Evolutionary conservation across 2,797 vertebrate species (phyloP).

Genomic region (Tenualosa thibaudeaui): DNA sequence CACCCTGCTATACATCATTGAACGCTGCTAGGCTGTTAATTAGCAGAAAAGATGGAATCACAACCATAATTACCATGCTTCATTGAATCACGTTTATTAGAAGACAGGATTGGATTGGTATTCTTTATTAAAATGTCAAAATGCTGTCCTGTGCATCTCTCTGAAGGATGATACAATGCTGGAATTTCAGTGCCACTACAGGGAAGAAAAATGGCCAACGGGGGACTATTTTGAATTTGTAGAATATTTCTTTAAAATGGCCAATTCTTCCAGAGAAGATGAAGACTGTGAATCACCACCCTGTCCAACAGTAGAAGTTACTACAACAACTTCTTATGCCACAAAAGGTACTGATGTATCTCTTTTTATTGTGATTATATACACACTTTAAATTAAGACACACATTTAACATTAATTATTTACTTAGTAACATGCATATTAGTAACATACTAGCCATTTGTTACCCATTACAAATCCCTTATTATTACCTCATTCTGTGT

Average conservation of each 20-base stretch:
- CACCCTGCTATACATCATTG: background rate
- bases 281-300: conserved; percentile 70
- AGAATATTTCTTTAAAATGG: conserved; percentile 70
- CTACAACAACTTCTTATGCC: conserved; percentile 36
- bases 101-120: background rate
- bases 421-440: too few species aligned
- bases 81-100: background rate
- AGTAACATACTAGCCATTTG: too few species aligned
- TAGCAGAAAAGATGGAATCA: background rate
- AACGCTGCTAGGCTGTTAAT: background rate
- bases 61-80: background rate
- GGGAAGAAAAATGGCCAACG: conserved; percentile 68
- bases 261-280: conserved; percentile 56
- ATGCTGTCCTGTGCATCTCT: conserved; percentile 20
- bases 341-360: conserved; percentile 52
- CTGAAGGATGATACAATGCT: conserved; percentile 69
- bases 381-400: too few species aligned
- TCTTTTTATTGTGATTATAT: too few species aligned
- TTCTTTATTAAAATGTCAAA: background rate
- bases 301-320: conserved; percentile 66
- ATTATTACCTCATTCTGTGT: too few species aligned
- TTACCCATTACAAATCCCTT: too few species aligned
- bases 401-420: too few species aligned
- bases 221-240: conserved; percentile 73
- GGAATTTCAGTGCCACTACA: conserved; percentile 77